Evolutionary conservation across 2,888 invertebrate species (phyloP).

Genomic region (Noctua comes): DNA sequence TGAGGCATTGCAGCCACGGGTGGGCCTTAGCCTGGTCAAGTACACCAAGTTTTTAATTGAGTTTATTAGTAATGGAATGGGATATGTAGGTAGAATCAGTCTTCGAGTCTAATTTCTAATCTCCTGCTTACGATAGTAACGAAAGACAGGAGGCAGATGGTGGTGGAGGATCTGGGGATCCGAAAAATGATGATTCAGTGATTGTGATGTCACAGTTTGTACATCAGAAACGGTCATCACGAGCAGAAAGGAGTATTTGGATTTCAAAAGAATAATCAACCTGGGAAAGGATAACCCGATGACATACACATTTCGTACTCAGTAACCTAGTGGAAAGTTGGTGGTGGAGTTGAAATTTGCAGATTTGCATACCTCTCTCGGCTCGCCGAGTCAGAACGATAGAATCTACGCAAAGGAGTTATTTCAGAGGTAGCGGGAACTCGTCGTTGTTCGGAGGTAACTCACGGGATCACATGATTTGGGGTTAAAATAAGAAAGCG

Average conservation of each 20-base stretch:
- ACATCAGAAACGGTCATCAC: not conserved
- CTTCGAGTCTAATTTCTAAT: not conserved
- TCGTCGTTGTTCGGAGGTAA: not conserved
- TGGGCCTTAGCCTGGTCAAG: not conserved
- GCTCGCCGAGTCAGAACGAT: conserved; percentile 64
- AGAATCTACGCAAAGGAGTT: conserved; percentile 78
- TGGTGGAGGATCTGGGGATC: not conserved
- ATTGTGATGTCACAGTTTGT: not conserved
- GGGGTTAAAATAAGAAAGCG: not conserved
- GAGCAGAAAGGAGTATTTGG: not conserved
- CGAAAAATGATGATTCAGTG: not conserved
- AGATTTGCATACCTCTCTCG: conserved; percentile 70
- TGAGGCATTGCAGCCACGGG: not conserved
- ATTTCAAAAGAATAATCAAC: not conserved
- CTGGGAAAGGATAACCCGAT: conserved; percentile 7
- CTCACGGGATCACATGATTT: not conserved
- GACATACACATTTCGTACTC: conserved; percentile 29
- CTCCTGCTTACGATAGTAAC: not conserved
- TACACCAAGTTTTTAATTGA: not conserved
- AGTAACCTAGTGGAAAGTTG: conserved; percentile 51
- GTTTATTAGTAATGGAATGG: not conserved
- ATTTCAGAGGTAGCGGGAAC: conserved; percentile 77
- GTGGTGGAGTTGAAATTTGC: conserved; percentile 51
- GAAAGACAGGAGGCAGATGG: not conserved
- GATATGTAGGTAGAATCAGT: not conserved